These are phyloP conservation scores for Leucophenga varia DNA, from an alignment of 1,140 invertebrate genomes.

Conservation along the genomic window DNA sequence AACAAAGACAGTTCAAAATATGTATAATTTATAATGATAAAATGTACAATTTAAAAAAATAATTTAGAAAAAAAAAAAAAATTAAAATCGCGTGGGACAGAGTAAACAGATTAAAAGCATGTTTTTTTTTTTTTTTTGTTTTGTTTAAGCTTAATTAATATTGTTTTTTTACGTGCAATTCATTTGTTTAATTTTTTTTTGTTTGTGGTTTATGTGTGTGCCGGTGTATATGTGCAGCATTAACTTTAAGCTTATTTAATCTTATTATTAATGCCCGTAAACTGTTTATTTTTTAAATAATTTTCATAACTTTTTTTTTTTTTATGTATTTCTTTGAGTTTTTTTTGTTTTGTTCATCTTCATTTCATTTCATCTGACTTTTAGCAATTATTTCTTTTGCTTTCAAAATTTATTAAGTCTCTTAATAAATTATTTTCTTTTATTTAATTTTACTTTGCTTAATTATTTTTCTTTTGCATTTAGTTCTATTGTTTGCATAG, in stretches of 20 bases:
- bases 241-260: constrained; percentile 11
- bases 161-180: no score
- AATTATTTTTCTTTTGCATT: constrained; percentile 1
- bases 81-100: constrained; percentile 16
- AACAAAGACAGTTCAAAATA: no score
- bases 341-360: constrained; percentile 20
- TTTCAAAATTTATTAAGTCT: constrained; percentile 50
- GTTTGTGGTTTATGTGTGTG: no score
- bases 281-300: constrained; percentile 11
- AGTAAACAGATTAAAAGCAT: constrained; percentile 46
- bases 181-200: constrained; percentile 31
- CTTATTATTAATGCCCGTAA: no score
- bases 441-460: no score
- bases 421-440: constrained; percentile 45
- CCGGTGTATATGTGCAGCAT: no score
- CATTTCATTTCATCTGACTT: constrained; percentile 13
- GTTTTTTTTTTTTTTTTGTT: constrained; percentile 18
- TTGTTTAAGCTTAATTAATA: no score
- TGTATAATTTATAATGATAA: no score
- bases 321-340: constrained; percentile 36
- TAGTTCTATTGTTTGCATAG: no score
- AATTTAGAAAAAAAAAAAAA: constrained; percentile 6
- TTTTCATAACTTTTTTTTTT: constrained; percentile 19
- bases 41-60: constrained; percentile 24
- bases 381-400: constrained; percentile 19